These are phyloP conservation scores for Latrodectus elegans DNA, from an alignment of 2,888 invertebrate species.

Conservation along the genomic window DNA sequence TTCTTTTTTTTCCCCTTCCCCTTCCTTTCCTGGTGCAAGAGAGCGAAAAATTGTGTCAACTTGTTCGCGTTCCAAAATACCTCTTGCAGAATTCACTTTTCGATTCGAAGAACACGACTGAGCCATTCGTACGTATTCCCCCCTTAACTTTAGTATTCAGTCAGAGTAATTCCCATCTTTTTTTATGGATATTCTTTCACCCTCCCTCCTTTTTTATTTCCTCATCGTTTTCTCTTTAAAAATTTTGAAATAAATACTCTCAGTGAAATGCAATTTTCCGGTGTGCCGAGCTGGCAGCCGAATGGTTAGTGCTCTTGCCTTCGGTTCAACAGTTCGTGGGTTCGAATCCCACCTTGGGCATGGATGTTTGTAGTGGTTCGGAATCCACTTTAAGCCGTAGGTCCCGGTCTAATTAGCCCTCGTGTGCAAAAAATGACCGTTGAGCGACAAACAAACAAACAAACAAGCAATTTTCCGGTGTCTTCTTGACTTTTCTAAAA, in stretches of 20 bases:
- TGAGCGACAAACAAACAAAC: too few species aligned
- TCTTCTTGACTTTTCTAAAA: conserved; percentile 14
- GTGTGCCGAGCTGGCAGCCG: too few species aligned
- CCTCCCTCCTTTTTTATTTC: not conserved
- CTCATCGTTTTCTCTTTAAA: not conserved
- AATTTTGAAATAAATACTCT: not conserved
- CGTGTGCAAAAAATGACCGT: too few species aligned
- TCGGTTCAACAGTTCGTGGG: too few species aligned
- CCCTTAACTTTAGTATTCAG: not conserved
- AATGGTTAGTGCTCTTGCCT: too few species aligned
- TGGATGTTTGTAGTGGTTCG: too few species aligned
- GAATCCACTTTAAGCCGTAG: too few species aligned
- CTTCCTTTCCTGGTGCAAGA: not conserved
- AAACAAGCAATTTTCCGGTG: conserved; percentile 12
- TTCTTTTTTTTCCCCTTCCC: not conserved
- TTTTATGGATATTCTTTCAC: not conserved
- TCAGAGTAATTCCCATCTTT: not conserved
- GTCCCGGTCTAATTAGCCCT: too few species aligned
- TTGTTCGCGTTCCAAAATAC: not conserved
- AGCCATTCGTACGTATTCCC: not conserved
- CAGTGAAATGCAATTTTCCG: not conserved
- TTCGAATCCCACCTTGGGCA: too few species aligned
- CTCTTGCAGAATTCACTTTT: not conserved
- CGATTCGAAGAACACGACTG: not conserved
- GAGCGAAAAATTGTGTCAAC: not conserved